Evolutionary conservation across 2,888 invertebrate genomes (phyloP), one percentile per base, ranked within the genome.

Genomic region (Ligdia adustata): DNA sequence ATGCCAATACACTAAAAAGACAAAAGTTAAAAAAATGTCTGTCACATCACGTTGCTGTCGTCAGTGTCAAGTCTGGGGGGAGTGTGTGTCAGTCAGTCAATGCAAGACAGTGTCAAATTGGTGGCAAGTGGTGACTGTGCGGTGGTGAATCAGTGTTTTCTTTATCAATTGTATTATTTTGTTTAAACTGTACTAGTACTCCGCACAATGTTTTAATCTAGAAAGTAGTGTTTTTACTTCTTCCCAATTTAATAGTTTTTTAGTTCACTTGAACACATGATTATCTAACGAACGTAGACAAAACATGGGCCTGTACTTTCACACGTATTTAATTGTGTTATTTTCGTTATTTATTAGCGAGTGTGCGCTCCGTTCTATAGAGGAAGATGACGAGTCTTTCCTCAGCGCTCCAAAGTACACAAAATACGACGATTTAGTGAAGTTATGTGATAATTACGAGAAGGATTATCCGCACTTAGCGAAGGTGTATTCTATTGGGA

Each of bases 401-500:
- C 75, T 93, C 15, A 76, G 85, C 26, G 73, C 81, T 38, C 91
- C 93, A 0, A 90, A 91, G 55, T 97, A 97, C 73, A 92, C 92
- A 7, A 92, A 92, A 60, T 95, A 96, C 71, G 92, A 93, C 16
- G 94, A 95, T 52, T 82, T 97, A 28, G 92, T 93, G 26, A 89
- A 91, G 54, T 75, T 95, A 38, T 92, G 95, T 34, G 82, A 91
- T 26, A 84, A 92, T 26, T 81, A 97, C 16, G 92, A 92, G 57
- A 55, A 59, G 24, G 88, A 91, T 0, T 95, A 94, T 80, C 95
- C 97, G 20, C 85, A 93, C 49, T 79, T 95, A 37, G 94, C 93
- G 0, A 93, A 92, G 61, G 86, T 95, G 1, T 93, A 94, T 65
- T 93, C 92, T 3, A 93, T 98, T 33, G 99, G 99, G 0, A 93